Evolutionary conservation across 2,888 invertebrate species (phyloP).

Genomic region (Leucania comma): DNA sequence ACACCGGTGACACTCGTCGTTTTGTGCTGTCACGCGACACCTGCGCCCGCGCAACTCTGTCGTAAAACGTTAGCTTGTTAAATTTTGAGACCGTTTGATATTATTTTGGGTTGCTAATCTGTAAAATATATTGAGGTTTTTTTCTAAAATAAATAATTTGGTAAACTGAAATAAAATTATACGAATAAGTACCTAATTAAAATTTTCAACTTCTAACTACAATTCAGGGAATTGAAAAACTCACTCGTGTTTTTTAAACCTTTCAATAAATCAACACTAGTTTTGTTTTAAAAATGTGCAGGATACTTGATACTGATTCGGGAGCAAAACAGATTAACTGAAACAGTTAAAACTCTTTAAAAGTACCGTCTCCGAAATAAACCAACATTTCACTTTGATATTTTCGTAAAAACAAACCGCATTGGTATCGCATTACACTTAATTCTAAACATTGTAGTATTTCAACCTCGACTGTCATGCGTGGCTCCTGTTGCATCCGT

Average conservation of each 20-base stretch:
- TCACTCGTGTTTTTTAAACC: background rate
- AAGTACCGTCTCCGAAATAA: background rate
- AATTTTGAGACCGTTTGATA: slow-evolving; percentile 56
- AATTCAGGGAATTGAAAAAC: background rate
- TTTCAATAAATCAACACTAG: background rate
- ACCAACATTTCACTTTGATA: slow-evolving; percentile 8
- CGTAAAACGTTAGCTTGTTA: slow-evolving; percentile 75
- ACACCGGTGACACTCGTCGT: slow-evolving; percentile 44
- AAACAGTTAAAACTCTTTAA: slow-evolving; percentile 1
- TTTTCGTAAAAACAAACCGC: slow-evolving; percentile 17
- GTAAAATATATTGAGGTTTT: background rate
- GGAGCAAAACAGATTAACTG: background rate
- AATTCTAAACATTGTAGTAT: slow-evolving; percentile 55
- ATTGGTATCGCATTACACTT: slow-evolving; percentile 40
- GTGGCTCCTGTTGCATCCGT: slow-evolving; percentile 72
- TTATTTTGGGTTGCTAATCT: slow-evolving; percentile 37
- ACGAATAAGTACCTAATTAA: too few relatives aligned
- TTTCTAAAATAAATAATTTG: too few relatives aligned
- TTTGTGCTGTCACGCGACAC: slow-evolving; percentile 58
- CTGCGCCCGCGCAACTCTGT: slow-evolving; percentile 45
- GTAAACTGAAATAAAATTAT: too few relatives aligned
- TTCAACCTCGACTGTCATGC: slow-evolving; percentile 51
- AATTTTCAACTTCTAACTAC: background rate
- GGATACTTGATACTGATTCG: background rate
- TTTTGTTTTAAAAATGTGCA: background rate